phyloP scores from a whole-genome alignment of 2,888 invertebrate species.

The Cheilosia pagana region DNA sequence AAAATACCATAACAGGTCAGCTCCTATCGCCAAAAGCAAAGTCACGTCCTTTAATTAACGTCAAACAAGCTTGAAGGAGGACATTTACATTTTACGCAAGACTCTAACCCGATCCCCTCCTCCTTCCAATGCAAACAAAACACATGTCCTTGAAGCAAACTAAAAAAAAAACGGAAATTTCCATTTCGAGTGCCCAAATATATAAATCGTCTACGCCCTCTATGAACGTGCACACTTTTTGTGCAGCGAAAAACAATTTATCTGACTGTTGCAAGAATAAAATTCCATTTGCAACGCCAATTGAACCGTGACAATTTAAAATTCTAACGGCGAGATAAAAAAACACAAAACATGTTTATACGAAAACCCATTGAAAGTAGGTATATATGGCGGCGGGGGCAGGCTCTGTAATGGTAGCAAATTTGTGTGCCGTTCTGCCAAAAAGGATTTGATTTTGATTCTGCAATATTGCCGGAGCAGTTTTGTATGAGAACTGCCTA shows the following conservation, averaged over 20 bases:
- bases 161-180: conserved; percentile 8
- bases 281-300: conserved; percentile 77
- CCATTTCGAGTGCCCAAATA: not conserved
- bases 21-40: too few species aligned
- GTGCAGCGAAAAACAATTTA: conserved; percentile 72
- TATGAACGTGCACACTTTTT: conserved; percentile 25
- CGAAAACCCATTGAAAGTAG: conserved; percentile 19
- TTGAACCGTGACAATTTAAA: conserved; percentile 77
- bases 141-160: not conserved
- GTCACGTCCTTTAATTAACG: too few species aligned
- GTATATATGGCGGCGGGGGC: not conserved
- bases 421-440: conserved; percentile 56
- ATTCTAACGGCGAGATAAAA: conserved; percentile 76
- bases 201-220: conserved; percentile 24
- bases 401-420: conserved; percentile 43
- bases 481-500: conserved; percentile 72
- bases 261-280: conserved; percentile 70
- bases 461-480: conserved; percentile 63
- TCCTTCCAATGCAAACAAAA: not conserved
- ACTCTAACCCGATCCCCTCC: too few species aligned
- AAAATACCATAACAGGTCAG: too few species aligned
- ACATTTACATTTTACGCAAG: too few species aligned
- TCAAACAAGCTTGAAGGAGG: too few species aligned
- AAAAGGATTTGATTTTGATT: conserved; percentile 68
- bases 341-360: conserved; percentile 49